phyloP scores from a whole-genome alignment of 2,888 invertebrate species.

The Brassicogethes aeneus region DNA sequence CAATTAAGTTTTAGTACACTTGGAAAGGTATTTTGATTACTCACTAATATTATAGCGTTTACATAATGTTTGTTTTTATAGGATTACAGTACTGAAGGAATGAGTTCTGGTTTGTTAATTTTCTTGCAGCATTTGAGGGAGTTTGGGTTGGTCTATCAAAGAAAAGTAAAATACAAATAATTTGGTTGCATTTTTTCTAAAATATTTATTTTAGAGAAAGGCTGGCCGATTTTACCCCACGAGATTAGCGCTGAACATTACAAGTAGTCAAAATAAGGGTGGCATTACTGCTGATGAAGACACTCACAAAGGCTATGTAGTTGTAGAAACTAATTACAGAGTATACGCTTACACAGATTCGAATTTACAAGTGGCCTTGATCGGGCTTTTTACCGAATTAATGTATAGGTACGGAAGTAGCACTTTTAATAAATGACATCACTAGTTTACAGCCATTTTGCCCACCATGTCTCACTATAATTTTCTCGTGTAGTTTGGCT shows the following conservation, averaged over 20 bases:
- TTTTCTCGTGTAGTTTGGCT: too few relatives aligned
- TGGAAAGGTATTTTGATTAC: constrained; percentile 57
- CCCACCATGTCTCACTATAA: too few relatives aligned
- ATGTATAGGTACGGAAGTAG: constrained; percentile 73
- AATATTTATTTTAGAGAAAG: constrained; percentile 55
- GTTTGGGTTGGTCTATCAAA: constrained; percentile 94
- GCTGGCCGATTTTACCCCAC: constrained; percentile 94
- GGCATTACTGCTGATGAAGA: constrained; percentile 41
- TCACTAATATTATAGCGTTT: constrained; percentile 1
- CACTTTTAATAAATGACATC: background rate
- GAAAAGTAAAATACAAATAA: constrained; percentile 57
- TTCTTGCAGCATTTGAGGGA: constrained; percentile 94
- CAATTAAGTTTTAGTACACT: constrained; percentile 91
- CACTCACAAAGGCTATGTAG: constrained; percentile 72
- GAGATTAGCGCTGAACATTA: constrained; percentile 79
- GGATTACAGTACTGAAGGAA: constrained; percentile 94
- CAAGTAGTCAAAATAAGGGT: constrained; percentile 44
- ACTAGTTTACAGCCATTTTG: too few relatives aligned
- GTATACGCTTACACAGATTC: constrained; percentile 95
- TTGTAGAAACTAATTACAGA: constrained; percentile 94
- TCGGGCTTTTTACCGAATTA: constrained; percentile 88
- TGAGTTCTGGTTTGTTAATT: constrained; percentile 76
- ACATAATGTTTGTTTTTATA: constrained; percentile 31
- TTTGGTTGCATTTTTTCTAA: constrained; percentile 3
- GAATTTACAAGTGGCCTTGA: constrained; percentile 82